phyloP scores from a whole-genome alignment of 30 jellyfish, hydroid and myxozoan genomes.

The Haliclystus octoradiatus region DNA sequence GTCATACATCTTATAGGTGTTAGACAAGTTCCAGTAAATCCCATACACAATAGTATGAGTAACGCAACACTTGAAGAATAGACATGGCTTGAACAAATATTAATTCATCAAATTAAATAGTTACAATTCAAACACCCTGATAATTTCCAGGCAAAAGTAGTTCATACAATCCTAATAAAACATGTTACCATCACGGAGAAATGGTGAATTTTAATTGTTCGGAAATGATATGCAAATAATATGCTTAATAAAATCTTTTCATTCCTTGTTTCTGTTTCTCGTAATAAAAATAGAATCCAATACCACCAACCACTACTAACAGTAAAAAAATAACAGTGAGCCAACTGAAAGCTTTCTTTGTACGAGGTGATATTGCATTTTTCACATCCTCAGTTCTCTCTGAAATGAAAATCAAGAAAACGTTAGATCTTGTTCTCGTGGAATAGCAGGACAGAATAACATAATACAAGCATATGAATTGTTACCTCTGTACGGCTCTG shows the following conservation, averaged over 20 bases:
- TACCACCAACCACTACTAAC: conserved; percentile 37
- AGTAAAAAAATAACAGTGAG: conserved; percentile 31
- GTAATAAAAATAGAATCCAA: conserved; percentile 50
- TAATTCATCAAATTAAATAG: too few relatives aligned
- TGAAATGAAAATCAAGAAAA: conserved; percentile 2
- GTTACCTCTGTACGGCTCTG: conserved; percentile 81
- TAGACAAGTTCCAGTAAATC: too few relatives aligned
- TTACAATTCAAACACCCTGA: too few relatives aligned
- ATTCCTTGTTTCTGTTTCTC: conserved; percentile 55
- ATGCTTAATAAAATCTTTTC: conserved; percentile 66
- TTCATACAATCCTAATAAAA: too few relatives aligned
- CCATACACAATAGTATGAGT: too few relatives aligned
- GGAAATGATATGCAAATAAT: too few relatives aligned
- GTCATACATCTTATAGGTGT: too few relatives aligned
- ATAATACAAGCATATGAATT: not conserved
- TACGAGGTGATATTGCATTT: conserved; percentile 39
- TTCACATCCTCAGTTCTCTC: conserved; percentile 65
- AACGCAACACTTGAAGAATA: too few relatives aligned
- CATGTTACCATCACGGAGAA: too few relatives aligned
- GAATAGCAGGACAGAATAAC: not conserved
- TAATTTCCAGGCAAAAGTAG: too few relatives aligned
- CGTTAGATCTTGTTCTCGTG: not conserved
- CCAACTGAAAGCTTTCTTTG: conserved; percentile 66
- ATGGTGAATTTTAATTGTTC: too few relatives aligned
- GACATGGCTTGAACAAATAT: too few relatives aligned